Evolutionary conservation across 1,140 invertebrate genomes (phyloP).

Genomic region (Heliothis subflexa): DNA sequence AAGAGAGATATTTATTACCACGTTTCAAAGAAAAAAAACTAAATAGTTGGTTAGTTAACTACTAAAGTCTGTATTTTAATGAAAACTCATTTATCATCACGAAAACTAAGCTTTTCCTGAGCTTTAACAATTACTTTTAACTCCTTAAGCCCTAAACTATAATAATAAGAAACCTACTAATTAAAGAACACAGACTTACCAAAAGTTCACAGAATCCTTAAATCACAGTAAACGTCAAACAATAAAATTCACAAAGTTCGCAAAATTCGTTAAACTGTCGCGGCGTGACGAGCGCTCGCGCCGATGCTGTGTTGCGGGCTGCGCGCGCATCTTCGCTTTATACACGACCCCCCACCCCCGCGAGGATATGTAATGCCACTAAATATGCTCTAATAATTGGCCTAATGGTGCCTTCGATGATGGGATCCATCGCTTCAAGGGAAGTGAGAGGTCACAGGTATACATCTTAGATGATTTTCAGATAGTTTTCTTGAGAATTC

Average conservation of each 20-base stretch:
- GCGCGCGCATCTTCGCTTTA: conserved; percentile 66
- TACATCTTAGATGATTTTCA: background rate
- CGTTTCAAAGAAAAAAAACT: background rate
- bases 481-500: background rate
- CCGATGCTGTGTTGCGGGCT: conserved; percentile 30
- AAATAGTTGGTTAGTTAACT: background rate
- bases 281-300: conserved; percentile 39
- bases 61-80: too few species aligned
- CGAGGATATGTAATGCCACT: conserved; percentile 37
- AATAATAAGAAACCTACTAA: background rate
- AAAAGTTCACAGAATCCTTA: conserved; percentile 36
- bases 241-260: conserved; percentile 33
- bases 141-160: background rate
- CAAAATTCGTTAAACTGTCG: conserved; percentile 4
- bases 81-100: too few species aligned
- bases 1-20: background rate
- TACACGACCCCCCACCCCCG: conserved; percentile 63
- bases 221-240: conserved; percentile 31
- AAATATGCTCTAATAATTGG: conserved; percentile 49
- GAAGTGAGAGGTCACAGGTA: conserved; percentile 23
- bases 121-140: background rate
- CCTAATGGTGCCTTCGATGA: conserved; percentile 30
- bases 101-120: too few species aligned
- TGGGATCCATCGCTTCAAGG: conserved; percentile 33
- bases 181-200: conserved; percentile 17